phyloP scores from a whole-genome alignment of 1,140 invertebrate genomes.

The Wiebesia pumilae region DNA sequence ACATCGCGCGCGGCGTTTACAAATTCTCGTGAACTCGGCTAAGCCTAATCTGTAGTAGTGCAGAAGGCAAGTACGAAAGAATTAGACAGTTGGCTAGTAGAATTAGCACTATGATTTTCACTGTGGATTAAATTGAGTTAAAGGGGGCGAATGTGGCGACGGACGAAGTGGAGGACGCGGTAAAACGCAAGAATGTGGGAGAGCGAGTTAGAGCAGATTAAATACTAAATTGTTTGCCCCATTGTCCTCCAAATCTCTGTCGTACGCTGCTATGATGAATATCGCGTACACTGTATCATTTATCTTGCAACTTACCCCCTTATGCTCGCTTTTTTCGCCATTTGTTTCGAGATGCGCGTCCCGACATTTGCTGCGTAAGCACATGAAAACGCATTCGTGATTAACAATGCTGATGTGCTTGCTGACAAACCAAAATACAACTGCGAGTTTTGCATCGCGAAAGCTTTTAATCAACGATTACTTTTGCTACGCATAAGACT shows the following conservation, averaged over 20 bases:
- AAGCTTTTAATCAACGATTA: constrained; percentile 40
- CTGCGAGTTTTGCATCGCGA: neutral
- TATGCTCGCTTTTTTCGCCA: neutral
- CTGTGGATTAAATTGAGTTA: constrained; percentile 39
- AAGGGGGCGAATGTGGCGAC: neutral
- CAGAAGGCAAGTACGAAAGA: constrained; percentile 24
- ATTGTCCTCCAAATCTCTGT: constrained; percentile 27
- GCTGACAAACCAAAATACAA: constrained; percentile 2
- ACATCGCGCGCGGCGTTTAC: neutral
- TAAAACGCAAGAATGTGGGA: neutral
- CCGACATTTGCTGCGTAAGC: neutral
- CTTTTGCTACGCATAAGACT: neutral
- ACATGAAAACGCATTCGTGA: constrained; percentile 15
- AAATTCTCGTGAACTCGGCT: constrained; percentile 5
- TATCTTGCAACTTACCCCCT: constrained; percentile 8
- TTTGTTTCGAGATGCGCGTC: no score
- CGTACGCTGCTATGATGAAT: constrained; percentile 23
- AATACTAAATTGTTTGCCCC: constrained; percentile 38
- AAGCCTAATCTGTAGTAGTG: constrained; percentile 21
- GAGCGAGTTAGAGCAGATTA: constrained; percentile 1
- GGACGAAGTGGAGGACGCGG: neutral
- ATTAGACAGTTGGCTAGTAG: constrained; percentile 33
- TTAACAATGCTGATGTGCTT: constrained; percentile 11
- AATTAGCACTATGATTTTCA: constrained; percentile 50
- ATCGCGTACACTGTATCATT: neutral